Conservation (phyloP, 2,113 vertebrate genomes). For the Ctenomys sociabilis region DNA sequence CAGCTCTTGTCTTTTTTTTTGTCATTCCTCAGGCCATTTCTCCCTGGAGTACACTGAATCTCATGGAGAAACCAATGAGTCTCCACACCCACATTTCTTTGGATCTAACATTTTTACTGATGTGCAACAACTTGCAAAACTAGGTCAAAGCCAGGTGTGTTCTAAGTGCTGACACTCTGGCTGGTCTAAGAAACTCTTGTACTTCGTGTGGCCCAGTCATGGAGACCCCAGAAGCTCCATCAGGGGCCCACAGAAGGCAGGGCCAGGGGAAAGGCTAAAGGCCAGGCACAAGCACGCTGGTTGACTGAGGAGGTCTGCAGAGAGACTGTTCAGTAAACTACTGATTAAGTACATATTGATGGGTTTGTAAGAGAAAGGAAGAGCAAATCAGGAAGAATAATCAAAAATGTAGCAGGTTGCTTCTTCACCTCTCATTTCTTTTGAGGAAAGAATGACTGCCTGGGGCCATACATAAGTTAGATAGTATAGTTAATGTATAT, state of each 20-base stretch:
- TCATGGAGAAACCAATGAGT: too few relatives aligned
- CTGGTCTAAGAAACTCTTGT: neutral
- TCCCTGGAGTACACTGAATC: too few relatives aligned
- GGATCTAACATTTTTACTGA: neutral
- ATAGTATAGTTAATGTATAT: neutral
- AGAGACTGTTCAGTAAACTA: neutral
- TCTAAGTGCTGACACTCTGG: neutral
- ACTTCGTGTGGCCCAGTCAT: neutral
- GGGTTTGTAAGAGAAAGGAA: neutral
- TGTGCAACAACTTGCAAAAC: neutral
- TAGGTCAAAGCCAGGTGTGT: neutral
- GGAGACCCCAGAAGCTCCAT: neutral
- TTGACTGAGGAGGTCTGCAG: neutral
- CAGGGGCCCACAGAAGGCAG: neutral
- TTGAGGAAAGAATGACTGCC: neutral
- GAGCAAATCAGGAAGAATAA: neutral
- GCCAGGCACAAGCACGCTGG: neutral
- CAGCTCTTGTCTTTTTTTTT: too few relatives aligned
- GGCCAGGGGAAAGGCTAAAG: neutral
- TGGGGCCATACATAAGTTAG: neutral
- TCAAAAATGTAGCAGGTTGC: neutral
- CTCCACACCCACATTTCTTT: neutral
- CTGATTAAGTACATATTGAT: conserved; percentile 18
- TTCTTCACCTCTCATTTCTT: neutral
- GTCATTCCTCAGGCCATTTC: too few relatives aligned